phyloP scores from a whole-genome alignment of 2,797 vertebrate genomes.

The Poeciliopsis gracilis region DNA sequence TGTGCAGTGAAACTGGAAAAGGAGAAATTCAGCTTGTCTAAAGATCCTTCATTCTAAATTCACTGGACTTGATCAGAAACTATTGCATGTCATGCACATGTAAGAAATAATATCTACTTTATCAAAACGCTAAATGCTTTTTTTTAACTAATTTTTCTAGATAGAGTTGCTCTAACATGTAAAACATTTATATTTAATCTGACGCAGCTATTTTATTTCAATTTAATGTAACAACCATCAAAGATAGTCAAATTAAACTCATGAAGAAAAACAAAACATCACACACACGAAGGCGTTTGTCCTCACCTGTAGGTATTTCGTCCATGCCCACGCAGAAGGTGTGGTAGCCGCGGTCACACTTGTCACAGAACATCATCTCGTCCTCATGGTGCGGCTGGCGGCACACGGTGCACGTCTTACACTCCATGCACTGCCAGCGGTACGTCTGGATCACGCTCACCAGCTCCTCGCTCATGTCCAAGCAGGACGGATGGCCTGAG shows the following conservation, averaged over 20 bases:
- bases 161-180: slow-evolving; percentile 20
- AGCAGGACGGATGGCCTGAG: slow-evolving; percentile 95
- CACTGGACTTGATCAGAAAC: slow-evolving; percentile 30
- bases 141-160: slow-evolving; percentile 4
- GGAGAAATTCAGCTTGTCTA: slow-evolving; percentile 24
- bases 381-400: slow-evolving; percentile 98
- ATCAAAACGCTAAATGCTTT: slow-evolving; percentile 15
- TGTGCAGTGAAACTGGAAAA: slow-evolving; percentile 21
- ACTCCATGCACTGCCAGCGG: slow-evolving; percentile 99
- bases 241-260: background rate
- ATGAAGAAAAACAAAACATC: background rate
- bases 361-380: slow-evolving; percentile 99
- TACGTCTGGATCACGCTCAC: slow-evolving; percentile 95
- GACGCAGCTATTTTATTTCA: background rate
- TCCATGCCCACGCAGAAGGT: slow-evolving; percentile 98
- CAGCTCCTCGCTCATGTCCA: slow-evolving; percentile 93
- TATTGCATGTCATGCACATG: slow-evolving; percentile 21
- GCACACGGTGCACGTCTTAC: slow-evolving; percentile 96
- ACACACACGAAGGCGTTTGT: background rate
- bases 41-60: slow-evolving; percentile 45
- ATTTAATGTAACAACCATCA: too few relatives aligned
- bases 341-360: slow-evolving; percentile 97
- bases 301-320: slow-evolving; percentile 91
- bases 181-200: background rate
- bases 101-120: slow-evolving; percentile 14